Base-by-base conservation (phyloP, 2,888 invertebrate genomes). In the Phaedon cochleariae region DNA sequence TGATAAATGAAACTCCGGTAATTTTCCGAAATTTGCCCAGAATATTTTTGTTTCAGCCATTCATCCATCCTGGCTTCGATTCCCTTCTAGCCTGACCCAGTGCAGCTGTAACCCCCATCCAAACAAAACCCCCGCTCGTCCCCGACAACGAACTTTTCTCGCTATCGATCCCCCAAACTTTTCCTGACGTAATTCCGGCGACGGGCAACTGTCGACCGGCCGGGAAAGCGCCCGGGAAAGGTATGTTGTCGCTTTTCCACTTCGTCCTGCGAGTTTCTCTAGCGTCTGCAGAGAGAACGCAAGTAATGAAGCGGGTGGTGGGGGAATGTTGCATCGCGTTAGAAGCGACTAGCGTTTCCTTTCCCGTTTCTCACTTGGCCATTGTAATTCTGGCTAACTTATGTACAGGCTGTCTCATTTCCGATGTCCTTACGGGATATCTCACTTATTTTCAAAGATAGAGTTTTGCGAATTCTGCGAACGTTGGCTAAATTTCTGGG, bases 131-230 rank as follows among this genome's bases (percentile, higher is more conserved):
- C 20, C 55, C 15, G 22, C 20, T 37, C 12, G 22, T 46, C 29
- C 20, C 46, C 59, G 31, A 46, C 18, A 62, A 62, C 54, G 59
- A 62, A 59, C 49, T 62, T 62, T 58, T 62, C 59, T 51, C 55
- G 34, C 31, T 37, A 66, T 66, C 62, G 66, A 66, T 62, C 45
- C 41, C 46, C 59, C 10, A 41, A 66, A 66, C 34, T 53, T 62
- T 59, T 46, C 52, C 34, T 34, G 51, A 20, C 57, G 62, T 51
- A 29, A 48, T 55, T 45, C 22, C 51, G 49, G 45, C 17, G 57
- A 58, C 22, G 41, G 31, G 49, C 49, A 41, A 52, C 21, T 37
- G 52, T 58, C 58, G 46, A 58, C 63, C 52, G 41, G 52, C 26
- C 31, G 41, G 45, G 45, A 20, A 12, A 46, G 26, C 57, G 57